A percentile compares a stretch with the other conserved stretches of the same genome.
phyloP scores from a whole-genome alignment of 2,113 vertebrate genomes.

The Catagonus wagneri region DNA sequence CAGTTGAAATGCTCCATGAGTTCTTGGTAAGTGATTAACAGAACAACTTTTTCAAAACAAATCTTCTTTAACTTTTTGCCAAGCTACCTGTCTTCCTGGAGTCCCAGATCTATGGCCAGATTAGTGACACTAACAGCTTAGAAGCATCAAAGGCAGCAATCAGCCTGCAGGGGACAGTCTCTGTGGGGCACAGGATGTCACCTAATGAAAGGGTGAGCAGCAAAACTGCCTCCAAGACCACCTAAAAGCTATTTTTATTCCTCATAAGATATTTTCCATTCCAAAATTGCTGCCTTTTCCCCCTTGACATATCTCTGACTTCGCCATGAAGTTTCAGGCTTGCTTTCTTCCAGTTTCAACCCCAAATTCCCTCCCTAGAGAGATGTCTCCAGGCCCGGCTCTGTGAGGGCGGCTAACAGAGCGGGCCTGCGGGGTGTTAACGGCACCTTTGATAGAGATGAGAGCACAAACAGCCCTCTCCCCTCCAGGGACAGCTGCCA shows the following conservation, averaged over 20 bases:
- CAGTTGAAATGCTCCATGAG: too few relatives aligned
- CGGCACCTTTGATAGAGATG: slow-evolving; percentile 51
- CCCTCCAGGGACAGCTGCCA: background rate
- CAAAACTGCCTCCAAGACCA: background rate
- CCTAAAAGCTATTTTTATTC: slow-evolving; percentile 67
- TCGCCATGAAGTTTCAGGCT: slow-evolving; percentile 47
- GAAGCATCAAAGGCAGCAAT: background rate
- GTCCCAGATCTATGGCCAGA: background rate
- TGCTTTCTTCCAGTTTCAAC: slow-evolving; percentile 73
- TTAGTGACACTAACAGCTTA: background rate
- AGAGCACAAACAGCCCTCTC: slow-evolving; percentile 24
- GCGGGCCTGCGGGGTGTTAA: background rate
- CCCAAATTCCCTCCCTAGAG: slow-evolving; percentile 69
- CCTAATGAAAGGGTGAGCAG: slow-evolving; percentile 38
- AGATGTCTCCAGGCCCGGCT: slow-evolving; percentile 56
- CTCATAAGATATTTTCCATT: slow-evolving; percentile 57
- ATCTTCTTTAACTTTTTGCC: background rate
- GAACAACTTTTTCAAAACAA: background rate
- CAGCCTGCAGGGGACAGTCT: background rate
- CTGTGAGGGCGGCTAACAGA: slow-evolving; percentile 64
- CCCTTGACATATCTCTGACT: slow-evolving; percentile 36
- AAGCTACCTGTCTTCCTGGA: background rate
- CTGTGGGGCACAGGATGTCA: background rate
- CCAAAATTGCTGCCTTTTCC: slow-evolving; percentile 43
- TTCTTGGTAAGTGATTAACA: background rate